Evolutionary conservation across 2,113 vertebrate species (phyloP), one percentile per base, ranked within the genome.

Genomic region (Chinchilla lanigera): DNA sequence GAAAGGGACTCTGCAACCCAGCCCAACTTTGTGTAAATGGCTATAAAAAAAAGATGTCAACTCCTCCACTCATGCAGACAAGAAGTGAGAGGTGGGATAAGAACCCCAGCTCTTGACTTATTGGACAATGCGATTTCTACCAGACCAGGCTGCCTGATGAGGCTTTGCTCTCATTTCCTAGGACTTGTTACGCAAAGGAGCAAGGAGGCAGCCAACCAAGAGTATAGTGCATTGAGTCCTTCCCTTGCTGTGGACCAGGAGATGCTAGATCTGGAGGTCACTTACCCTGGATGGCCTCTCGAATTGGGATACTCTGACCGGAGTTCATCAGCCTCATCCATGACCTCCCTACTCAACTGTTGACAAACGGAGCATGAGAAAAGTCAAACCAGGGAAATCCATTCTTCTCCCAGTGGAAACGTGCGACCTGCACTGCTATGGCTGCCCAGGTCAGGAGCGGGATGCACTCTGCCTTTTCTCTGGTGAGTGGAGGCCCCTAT

Each of bases 201-300:
- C 4, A 50, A 3, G 5, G 44, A 90, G 33, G 30, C 5, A 80
- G 24, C 28, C 60, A 44, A 20, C 26, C n/a, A 44, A 73, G 52
- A 56, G 75, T 35, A 14, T 78, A 54, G 63, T 6, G 3, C 10
- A 2, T 35, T n/a, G 16, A 41, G 1, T 33, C 41, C 26, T 60
- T 63, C 65, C 50, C 52, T 71, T 33, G 13, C 41, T 8, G 4
- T 13, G 44, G 78, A 52, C 35, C 77, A 56, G 24, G 14, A 92
- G 58, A 47, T 38, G 22, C 24, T 26, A 22, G 77, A 65, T n/a
- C 33, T 71, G 33, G 50, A 73, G n/a, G 17, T 86, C 88, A 98
- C 99, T 99, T 98, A 99, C 99, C 99, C 99, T 33, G 82, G 28
- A 12, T 99, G 99, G 20, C 99, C 99, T 80, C 97, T 99, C 99